phyloP scores from a whole-genome alignment of 2,797 vertebrate species.

The Halcyon leucocephala region DNA sequence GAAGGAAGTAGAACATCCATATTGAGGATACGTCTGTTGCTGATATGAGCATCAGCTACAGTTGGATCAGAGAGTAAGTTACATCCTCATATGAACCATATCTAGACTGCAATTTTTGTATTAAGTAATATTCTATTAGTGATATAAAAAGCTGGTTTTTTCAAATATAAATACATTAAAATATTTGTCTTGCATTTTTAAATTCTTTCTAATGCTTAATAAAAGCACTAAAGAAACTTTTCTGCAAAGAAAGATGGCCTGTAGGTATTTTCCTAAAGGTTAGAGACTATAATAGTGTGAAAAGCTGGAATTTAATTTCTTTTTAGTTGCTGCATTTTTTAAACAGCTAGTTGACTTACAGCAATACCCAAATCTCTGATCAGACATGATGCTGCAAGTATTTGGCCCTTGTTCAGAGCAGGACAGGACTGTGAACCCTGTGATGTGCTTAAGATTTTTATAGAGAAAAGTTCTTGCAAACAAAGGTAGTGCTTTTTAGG shows the following conservation, averaged over 20 bases:
- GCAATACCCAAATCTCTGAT: background rate
- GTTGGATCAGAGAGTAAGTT: background rate
- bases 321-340: background rate
- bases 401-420: background rate
- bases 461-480: background rate
- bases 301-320: background rate
- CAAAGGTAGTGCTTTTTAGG: background rate
- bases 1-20: background rate
- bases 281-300: background rate
- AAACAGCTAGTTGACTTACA: background rate
- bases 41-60: background rate
- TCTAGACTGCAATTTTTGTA: background rate
- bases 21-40: background rate
- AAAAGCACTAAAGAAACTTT: background rate
- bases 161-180: background rate
- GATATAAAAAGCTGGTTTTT: background rate
- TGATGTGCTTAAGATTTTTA: background rate
- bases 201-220: background rate
- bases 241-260: background rate
- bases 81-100: background rate
- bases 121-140: background rate
- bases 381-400: background rate
- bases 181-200: background rate
- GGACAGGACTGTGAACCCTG: background rate
- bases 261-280: background rate